Base-by-base conservation (phyloP, 2,797 vertebrate genomes). In the Avahi laniger region DNA sequence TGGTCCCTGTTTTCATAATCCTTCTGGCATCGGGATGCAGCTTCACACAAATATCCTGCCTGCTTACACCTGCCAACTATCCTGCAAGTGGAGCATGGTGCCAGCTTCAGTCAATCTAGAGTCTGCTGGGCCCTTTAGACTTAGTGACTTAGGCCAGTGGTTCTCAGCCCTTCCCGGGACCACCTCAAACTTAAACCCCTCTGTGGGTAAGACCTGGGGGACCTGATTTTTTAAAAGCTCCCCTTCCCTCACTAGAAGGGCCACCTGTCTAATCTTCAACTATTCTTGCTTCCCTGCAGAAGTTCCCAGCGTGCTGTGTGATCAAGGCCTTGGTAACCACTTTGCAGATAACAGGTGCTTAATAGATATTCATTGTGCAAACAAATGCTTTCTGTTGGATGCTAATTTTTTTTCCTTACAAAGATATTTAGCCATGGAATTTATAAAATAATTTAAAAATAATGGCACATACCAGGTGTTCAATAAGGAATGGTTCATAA, bases 401-500 rank as follows among this genome's bases (percentile, higher is more conserved):
- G 28, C 26, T 79, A 12, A 50, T 48, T 80, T 84, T 84, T 93
- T 93, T 61, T 61, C 43, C 59, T 91, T 76, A 54, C 0, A 82
- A 84, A 89, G 28, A 69, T 90, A 92, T 61, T 75, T 63, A 92
- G 35, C 26, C 72, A 43, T 61, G 26, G 20, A 35, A 61, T 46
- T 94, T 76, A 69, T 75, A 96, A 92, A 93, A 86, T 93, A 50
- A 59, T 48, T 9, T 92, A 50, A 72, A 91, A 93, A 83, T 76
- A 89, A 59, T 61, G 22, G 24, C 18, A 76, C 41, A 70, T 35
- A 63, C 6, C 63, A 15, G 41, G 80, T 84, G 24, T 43, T 81
- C 48, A n/a, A 12, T 69, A 61, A 72, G 88, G 17, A 72, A 14
- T 70, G 52, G 8, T 41, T 95, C 22, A 10, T 63, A 46, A 96